Conservation (phyloP, 2,797 vertebrate species). For the Myripristis jacobus region DNA sequence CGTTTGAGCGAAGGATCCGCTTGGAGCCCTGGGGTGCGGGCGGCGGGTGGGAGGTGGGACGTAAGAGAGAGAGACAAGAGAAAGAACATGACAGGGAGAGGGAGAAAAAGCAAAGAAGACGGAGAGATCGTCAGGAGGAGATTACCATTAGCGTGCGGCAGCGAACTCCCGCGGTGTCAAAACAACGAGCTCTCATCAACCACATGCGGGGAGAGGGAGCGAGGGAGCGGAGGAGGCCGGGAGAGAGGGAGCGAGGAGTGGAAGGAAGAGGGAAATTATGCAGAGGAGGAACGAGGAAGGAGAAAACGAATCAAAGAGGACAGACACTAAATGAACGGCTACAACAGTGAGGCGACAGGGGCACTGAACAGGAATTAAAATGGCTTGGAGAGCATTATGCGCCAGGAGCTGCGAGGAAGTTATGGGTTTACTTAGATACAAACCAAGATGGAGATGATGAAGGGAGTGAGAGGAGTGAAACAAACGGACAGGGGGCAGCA, state of each 20-base stretch:
- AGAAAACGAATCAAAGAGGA: background rate
- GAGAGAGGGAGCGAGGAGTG: background rate
- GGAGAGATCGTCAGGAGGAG: background rate
- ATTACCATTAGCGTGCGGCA: conserved; percentile 8
- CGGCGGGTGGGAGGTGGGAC: background rate
- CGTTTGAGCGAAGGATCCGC: conserved; percentile 92
- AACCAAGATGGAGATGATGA: conserved; percentile 26
- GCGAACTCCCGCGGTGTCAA: conserved; percentile 30
- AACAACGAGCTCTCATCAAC: conserved; percentile 56
- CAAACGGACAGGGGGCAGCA: background rate
- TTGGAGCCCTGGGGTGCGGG: conserved; percentile 88
- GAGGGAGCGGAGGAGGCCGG: background rate
- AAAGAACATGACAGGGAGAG: background rate
- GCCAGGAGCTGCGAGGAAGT: conserved; percentile 20
- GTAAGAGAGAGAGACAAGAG: conserved; percentile 24
- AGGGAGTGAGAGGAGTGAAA: conserved; percentile 6
- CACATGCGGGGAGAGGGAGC: conserved; percentile 25
- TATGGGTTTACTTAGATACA: conserved; percentile 14
- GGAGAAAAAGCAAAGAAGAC: background rate
- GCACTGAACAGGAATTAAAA: conserved; percentile 17
- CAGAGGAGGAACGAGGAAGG: background rate
- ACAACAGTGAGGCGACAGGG: background rate
- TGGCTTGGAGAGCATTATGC: conserved; percentile 18
- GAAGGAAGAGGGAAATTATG: background rate
- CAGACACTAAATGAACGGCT: background rate